phyloP scores from a whole-genome alignment of 2,797 vertebrate genomes.

The Gila robusta region DNA sequence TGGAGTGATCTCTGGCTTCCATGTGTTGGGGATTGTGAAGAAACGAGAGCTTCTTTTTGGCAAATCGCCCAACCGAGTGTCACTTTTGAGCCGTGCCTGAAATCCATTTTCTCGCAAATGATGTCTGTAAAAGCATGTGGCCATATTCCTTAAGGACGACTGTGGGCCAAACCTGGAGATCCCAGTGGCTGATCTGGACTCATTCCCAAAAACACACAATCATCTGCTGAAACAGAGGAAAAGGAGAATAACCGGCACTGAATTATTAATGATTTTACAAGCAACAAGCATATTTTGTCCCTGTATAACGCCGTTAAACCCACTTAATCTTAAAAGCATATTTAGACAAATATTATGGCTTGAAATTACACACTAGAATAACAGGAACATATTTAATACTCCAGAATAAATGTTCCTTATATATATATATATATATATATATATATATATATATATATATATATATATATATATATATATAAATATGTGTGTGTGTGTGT shows the following conservation, averaged over 20 bases:
- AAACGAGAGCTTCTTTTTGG: conserved; percentile 14
- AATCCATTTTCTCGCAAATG: conserved; percentile 52
- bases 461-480: too few relatives aligned
- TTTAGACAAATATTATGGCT: conserved; percentile 3
- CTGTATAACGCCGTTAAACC: neutral
- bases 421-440: neutral
- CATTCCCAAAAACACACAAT: conserved; percentile 62
- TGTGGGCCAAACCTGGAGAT: conserved; percentile 53
- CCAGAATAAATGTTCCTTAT: neutral
- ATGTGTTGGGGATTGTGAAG: neutral
- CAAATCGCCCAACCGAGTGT: neutral
- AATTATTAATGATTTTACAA: conserved; percentile 62
- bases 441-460: neutral
- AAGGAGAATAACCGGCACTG: conserved; percentile 45
- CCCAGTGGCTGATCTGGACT: conserved; percentile 53
- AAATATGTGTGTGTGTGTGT: too few relatives aligned
- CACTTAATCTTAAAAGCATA: neutral
- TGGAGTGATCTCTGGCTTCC: neutral
- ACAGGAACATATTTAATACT: neutral
- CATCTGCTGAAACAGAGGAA: conserved; percentile 52
- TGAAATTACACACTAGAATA: neutral
- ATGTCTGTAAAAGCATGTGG: conserved; percentile 43
- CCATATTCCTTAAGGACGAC: conserved; percentile 53
- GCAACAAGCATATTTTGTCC: conserved; percentile 46
- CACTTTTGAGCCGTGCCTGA: conserved; percentile 16